Percentiles rank a stretch among this genome's conserved stretches.
phyloP scores from a whole-genome alignment of 2,888 invertebrate species.

The Laspeyria flexula region DNA sequence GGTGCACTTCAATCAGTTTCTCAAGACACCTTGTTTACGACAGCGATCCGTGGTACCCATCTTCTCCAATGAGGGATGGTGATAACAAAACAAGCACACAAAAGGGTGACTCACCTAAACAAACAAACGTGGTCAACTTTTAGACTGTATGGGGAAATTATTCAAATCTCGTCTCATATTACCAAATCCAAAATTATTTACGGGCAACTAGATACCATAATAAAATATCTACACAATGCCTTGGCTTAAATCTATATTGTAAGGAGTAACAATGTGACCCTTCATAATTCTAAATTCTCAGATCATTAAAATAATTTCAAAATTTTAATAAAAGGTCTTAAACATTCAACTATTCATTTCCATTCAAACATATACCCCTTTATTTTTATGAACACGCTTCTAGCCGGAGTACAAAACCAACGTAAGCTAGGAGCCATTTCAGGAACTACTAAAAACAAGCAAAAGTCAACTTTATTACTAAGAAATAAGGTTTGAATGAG shows the following conservation, averaged over 20 bases:
- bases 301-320: slow-evolving; percentile 44
- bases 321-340: slow-evolving; percentile 46
- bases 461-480: slow-evolving; percentile 34
- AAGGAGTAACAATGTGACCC: slow-evolving; percentile 20
- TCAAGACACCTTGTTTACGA: background rate
- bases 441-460: slow-evolving; percentile 6
- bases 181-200: slow-evolving; percentile 15
- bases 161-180: slow-evolving; percentile 10
- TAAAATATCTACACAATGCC: slow-evolving; percentile 14
- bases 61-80: slow-evolving; percentile 1
- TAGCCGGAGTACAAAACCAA: slow-evolving; percentile 73
- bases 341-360: slow-evolving; percentile 48
- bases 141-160: slow-evolving; percentile 2
- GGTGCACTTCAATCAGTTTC: background rate
- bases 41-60: background rate
- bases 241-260: slow-evolving; percentile 5
- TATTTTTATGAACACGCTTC: slow-evolving; percentile 71
- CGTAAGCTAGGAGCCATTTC: slow-evolving; percentile 50
- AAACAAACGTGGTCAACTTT: slow-evolving; percentile 14
- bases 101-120: slow-evolving; percentile 7
- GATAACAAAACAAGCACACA: slow-evolving; percentile 4
- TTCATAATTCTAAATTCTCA: slow-evolving; percentile 31
- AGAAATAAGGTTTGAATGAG: slow-evolving; percentile 26
- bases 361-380: slow-evolving; percentile 56
- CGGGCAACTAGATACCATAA: slow-evolving; percentile 14